Base-by-base conservation (phyloP, 53 echinoderm and acorn worm species). In the Holothuria leucospilota region DNA sequence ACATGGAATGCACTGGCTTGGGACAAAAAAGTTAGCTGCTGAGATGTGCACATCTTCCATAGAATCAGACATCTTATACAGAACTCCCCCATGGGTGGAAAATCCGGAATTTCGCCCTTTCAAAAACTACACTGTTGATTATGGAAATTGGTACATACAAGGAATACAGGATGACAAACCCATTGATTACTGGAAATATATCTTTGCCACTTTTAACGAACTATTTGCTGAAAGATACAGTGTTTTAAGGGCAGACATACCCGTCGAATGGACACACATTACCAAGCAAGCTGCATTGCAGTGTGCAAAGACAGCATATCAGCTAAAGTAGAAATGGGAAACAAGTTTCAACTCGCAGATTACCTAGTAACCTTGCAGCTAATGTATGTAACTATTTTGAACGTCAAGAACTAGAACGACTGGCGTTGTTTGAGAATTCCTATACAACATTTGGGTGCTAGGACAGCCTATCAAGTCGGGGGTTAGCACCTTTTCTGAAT, bases 61-160 rank as follows among this genome's bases (percentile, higher is more conserved):
- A 29, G 69, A 69, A 10, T 69, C 69, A 6, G 1, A 69, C 29
- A 28, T 10, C 0, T 0, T 1, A 13, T 69, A 69, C 29, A 39
- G 13, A 29, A 69, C 29, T 10, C 27, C 0, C 8, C 16, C 27
- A 18, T 69, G 30, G 27, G 18, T 16, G 11, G 20, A 29, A 1
- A 29, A 69, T 69, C 69, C 69, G 8, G 69, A 69, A 29, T 69
- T 7, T 29, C 26, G 69, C 16, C 69, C 69, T 28, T 69, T 28
- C 69, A 69, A 29, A 69, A 29, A 69, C 6, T 69, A 26, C 13
- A 16, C 26, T 18, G 30, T 26, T 5, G 69, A 69, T 69, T 69
- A 69, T 18, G 21, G 21, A 11, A 29, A 9, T 4, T 71, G 71
- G 71, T 12, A 39, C 9, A 71, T 71, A 8, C 39, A 42, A 39